Percentiles rank a stretch among this genome's conserved stretches.
These are phyloP conservation scores for Leptopilina clavipes DNA, from an alignment of 1,140 invertebrate genomes.

Conservation along the genomic window DNA sequence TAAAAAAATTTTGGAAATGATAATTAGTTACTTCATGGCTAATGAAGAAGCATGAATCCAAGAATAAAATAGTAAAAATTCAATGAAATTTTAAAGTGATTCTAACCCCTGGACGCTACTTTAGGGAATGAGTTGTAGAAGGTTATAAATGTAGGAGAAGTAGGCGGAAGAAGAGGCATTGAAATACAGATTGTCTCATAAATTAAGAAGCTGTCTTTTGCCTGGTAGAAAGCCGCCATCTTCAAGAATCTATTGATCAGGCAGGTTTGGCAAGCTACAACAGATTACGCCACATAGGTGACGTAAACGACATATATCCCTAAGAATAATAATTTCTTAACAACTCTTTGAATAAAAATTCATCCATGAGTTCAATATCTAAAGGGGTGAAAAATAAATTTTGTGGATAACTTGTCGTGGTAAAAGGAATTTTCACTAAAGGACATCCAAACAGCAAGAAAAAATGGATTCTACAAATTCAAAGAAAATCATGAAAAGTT, in stretches of 20 bases:
- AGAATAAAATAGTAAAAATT: not conserved
- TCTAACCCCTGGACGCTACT: not conserved
- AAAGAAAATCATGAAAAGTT: too few species aligned
- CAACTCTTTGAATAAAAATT: not conserved
- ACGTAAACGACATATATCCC: not conserved
- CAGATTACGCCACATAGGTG: not conserved
- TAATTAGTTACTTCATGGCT: not conserved
- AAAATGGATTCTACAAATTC: too few species aligned
- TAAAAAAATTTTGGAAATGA: not conserved
- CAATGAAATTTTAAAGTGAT: constrained; percentile 5
- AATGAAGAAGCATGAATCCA: not conserved
- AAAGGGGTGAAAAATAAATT: too few species aligned
- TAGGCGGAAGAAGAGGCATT: not conserved
- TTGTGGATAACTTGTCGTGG: too few species aligned
- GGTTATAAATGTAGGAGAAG: not conserved
- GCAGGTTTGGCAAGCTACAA: constrained; percentile 13
- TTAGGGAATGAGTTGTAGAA: not conserved
- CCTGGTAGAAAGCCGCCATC: constrained; percentile 10
- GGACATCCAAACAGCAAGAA: too few species aligned
- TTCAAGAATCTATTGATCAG: constrained; percentile 14
- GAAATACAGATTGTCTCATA: constrained; percentile 30
- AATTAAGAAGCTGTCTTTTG: constrained; percentile 15
- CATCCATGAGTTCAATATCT: too few species aligned
- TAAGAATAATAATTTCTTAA: constrained; percentile 35
- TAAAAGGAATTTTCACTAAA: too few species aligned